These are phyloP conservation scores for Plusia festucae DNA, from an alignment of 2,888 invertebrate species.

Conservation along the genomic window DNA sequence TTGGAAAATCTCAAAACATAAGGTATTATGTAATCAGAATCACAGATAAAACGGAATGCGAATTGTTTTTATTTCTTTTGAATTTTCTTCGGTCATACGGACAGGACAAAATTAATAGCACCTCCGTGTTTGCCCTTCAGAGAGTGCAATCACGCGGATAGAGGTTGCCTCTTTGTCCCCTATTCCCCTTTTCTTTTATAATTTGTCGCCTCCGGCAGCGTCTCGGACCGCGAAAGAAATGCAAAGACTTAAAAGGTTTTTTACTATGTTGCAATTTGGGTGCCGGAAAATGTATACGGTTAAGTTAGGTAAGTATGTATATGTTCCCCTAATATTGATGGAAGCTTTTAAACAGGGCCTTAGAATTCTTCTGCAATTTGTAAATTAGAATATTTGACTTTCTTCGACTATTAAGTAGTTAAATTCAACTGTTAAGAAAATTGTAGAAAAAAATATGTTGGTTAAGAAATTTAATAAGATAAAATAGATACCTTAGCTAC, in stretches of 20 bases:
- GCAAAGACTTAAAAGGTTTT: conserved; percentile 69
- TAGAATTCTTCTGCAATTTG: background rate
- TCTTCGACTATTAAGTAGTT: background rate
- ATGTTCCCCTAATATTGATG: background rate
- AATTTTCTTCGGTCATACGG: conserved; percentile 23
- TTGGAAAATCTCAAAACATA: background rate
- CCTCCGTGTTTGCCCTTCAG: conserved; percentile 59
- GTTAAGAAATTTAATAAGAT: too few species aligned
- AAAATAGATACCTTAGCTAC: too few species aligned
- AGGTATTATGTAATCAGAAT: background rate
- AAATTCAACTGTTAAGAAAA: background rate
- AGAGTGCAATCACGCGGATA: conserved; percentile 76
- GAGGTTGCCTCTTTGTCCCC: conserved; percentile 68
- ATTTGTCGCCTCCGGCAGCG: conserved; percentile 71
- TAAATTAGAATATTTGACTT: too few species aligned
- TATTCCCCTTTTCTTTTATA: conserved; percentile 71
- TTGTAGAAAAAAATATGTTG: background rate
- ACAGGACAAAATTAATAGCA: conserved; percentile 54
- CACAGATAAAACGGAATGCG: background rate
- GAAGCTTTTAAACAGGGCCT: conserved; percentile 21
- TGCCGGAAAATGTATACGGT: conserved; percentile 45
- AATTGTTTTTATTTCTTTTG: background rate
- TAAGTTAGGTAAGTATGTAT: background rate
- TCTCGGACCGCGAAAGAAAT: conserved; percentile 69
- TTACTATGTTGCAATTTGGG: conserved; percentile 49